Conservation (phyloP, 2,888 invertebrate genomes). For the Mythimna pallens region DNA sequence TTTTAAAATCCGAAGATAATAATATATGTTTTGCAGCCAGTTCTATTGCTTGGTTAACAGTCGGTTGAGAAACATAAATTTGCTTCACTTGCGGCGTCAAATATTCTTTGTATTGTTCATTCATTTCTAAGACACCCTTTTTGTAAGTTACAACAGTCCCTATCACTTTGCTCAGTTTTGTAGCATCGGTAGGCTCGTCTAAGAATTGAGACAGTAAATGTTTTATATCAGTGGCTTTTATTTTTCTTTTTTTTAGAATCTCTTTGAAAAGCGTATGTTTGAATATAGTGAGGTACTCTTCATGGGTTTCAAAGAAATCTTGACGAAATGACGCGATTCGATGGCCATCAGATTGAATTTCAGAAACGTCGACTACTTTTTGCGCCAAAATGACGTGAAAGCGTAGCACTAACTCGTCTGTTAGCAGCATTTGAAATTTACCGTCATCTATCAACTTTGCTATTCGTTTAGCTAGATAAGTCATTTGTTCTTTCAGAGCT, state of each 20-base stretch:
- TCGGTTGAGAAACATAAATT: not conserved
- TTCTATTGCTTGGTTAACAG: not conserved
- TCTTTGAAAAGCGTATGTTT: not conserved
- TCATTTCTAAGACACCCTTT: not conserved
- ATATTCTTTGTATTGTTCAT: not conserved
- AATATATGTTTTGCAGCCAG: constrained; percentile 14
- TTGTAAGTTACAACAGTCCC: not conserved
- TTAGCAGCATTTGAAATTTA: constrained; percentile 22
- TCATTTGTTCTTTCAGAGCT: constrained; percentile 31
- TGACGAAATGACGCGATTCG: constrained; percentile 25
- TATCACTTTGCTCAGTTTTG: not conserved
- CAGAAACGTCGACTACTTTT: constrained; percentile 32
- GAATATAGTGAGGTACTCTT: constrained; percentile 16
- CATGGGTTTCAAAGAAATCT: constrained; percentile 27
- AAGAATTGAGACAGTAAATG: not conserved
- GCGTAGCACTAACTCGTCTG: constrained; percentile 26
- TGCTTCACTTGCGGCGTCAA: not conserved
- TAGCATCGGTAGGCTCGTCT: not conserved
- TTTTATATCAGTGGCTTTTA: not conserved
- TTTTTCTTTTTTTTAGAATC: not conserved
- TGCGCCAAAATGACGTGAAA: constrained; percentile 46
- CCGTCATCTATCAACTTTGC: not conserved
- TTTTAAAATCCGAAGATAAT: not conserved
- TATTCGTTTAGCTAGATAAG: constrained; percentile 26
- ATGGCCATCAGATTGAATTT: constrained; percentile 15